A percentile compares a stretch with the other conserved stretches of the same genome.
These are phyloP conservation scores for Mobula birostris DNA, from an alignment of 2,113 vertebrate species.

Conservation along the genomic window DNA sequence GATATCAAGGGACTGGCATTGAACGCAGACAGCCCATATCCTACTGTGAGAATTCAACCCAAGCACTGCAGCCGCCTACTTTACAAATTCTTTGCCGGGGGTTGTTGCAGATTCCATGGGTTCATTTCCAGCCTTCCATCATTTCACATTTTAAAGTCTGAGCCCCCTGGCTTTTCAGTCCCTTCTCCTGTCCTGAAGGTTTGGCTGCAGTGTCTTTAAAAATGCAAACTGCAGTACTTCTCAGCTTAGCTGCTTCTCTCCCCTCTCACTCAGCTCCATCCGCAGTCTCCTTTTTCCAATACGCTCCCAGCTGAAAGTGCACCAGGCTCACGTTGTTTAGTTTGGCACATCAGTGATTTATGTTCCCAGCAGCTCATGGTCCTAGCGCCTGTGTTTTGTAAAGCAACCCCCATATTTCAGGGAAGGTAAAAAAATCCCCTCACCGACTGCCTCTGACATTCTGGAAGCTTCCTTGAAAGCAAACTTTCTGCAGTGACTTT, in stretches of 20 bases:
- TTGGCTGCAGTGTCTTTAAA: neutral
- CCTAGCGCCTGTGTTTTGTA: neutral
- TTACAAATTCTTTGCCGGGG: neutral
- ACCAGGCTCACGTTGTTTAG: neutral
- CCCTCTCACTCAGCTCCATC: neutral
- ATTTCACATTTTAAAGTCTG: neutral
- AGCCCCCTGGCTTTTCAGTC: neutral
- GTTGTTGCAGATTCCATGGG: neutral
- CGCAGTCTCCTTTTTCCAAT: neutral
- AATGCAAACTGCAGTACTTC: neutral
- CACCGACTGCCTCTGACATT: neutral
- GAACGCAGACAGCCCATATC: neutral
- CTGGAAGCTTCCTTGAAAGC: neutral
- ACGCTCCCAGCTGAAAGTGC: neutral
- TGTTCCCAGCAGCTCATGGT: neutral
- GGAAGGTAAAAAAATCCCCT: neutral
- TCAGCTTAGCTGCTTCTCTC: neutral
- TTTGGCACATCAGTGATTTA: neutral
- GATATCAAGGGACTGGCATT: no score
- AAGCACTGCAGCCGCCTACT: neutral
- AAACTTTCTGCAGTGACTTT: neutral
- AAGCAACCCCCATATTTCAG: neutral
- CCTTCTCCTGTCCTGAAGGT: neutral
- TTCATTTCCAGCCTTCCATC: neutral
- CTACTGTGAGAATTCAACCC: constrained; percentile 8